These are phyloP conservation scores for Punctoribates punctum DNA, from an alignment of 2,888 invertebrate genomes.

Conservation along the genomic window DNA sequence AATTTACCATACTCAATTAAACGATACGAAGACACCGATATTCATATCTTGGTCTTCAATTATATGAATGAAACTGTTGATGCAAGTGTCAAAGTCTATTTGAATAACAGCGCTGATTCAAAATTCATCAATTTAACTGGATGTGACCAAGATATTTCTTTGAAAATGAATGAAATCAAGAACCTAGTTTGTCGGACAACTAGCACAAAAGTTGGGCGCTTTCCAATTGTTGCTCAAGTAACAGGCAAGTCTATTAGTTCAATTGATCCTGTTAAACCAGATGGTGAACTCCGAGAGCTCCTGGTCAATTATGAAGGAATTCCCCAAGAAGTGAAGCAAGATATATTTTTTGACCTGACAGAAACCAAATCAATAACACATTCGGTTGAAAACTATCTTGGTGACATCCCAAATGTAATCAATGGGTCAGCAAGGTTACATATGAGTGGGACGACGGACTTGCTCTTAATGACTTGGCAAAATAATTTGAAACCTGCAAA, in stretches of 20 bases:
- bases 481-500: neutral
- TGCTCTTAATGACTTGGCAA: neutral
- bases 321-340: neutral
- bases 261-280: neutral
- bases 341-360: neutral
- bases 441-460: neutral
- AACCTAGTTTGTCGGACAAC: neutral
- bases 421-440: neutral
- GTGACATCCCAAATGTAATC: neutral
- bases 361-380: neutral
- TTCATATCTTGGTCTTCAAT: neutral
- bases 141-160: neutral
- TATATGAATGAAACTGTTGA: neutral
- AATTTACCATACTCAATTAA: slow-evolving; percentile 22
- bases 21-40: neutral
- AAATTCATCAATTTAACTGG: neutral
- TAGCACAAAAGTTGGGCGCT: neutral
- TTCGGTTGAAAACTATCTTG: too few relatives aligned
- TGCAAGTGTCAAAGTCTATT: neutral
- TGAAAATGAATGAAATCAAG: slow-evolving; percentile 2
- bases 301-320: neutral
- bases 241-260: neutral
- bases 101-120: neutral
- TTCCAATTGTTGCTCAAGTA: neutral
- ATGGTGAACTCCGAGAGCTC: neutral